Evolutionary conservation across 2,888 invertebrate genomes (phyloP), one percentile per base, ranked within the genome.

Genomic region (Caenorhabditis sp.): DNA sequence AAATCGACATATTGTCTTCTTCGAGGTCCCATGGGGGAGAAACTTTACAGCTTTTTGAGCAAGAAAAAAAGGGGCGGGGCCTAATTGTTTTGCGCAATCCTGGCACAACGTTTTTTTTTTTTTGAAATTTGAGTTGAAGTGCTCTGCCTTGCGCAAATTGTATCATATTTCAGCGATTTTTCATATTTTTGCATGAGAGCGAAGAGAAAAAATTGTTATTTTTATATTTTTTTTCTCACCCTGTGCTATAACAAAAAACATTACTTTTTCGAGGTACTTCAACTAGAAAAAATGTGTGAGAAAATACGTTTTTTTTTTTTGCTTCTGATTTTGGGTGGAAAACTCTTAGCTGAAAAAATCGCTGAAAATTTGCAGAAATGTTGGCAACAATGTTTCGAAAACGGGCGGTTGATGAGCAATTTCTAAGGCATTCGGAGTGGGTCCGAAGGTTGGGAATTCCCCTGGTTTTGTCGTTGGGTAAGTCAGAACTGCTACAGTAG

Each of bases 371-470:
- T n/a, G n/a, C n/a, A 50, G 14, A n/a, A 8, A 56, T 56, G 56
- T 26, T 25, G 2, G 4, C 56, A 1, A 23, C 56, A 26, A 58
- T 77, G 25, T 65, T 77, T 43, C 75, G 79, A 36, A 67, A 61
- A 12, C 68, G 76, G 31, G 67, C 60, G 38, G 59, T 76, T n/a
- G 80, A 78, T 50, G 77, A 80, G 43, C 68, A 70, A 17, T 78
- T 78, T 50, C 70, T 80, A 12, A 68, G 77, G 5, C 78, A 80
- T 31, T 78, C 78, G 1, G 80, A 78, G 54, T 77, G 73, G 76
- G 76, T 65, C 1, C 67, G 80, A 12, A 59, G 76, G 26, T 66
- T 80, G 20, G 80, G 80, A n/a, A 59, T 77, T 10, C 75, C 80
- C 4, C 62, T 77, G 3, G 59, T 78, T 27, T 62, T 78, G 0